Evolutionary conservation across 1,140 invertebrate species (phyloP).

Genomic region (Ridgeia piscesae): DNA sequence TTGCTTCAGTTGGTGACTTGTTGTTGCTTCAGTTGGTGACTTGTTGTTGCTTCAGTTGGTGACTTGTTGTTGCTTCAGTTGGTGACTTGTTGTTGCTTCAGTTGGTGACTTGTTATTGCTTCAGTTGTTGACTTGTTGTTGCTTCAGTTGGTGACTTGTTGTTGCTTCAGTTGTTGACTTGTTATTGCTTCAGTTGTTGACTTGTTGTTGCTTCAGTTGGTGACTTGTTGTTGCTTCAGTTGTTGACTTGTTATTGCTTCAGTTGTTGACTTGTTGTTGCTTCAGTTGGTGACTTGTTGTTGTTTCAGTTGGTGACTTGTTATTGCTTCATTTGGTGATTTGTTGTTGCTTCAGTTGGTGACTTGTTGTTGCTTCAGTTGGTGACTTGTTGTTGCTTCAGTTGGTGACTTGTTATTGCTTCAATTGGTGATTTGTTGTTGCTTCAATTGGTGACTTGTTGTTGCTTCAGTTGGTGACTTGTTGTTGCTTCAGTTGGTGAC

Average conservation of each 20-base stretch:
- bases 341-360: slow-evolving; percentile 47
- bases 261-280: slow-evolving; percentile 38
- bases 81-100: slow-evolving; percentile 46
- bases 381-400: slow-evolving; percentile 47
- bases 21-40: slow-evolving; percentile 48
- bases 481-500: slow-evolving; percentile 56
- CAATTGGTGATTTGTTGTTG: slow-evolving; percentile 34
- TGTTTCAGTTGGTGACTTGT: slow-evolving; percentile 45
- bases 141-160: slow-evolving; percentile 47
- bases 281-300: slow-evolving; percentile 40
- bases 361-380: slow-evolving; percentile 48
- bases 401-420: slow-evolving; percentile 44
- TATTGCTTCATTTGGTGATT: slow-evolving; percentile 47
- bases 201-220: slow-evolving; percentile 48
- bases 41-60: slow-evolving; percentile 47
- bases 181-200: no score
- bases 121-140: slow-evolving; percentile 32
- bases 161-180: no score
- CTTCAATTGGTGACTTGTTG: slow-evolving; percentile 46
- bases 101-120: slow-evolving; percentile 44
- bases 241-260: no score
- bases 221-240: slow-evolving; percentile 48
- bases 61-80: slow-evolving; percentile 48
- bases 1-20: slow-evolving; percentile 45
- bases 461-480: slow-evolving; percentile 45